Conservation (phyloP, 2,888 invertebrate species). For the Aradus depressus region DNA sequence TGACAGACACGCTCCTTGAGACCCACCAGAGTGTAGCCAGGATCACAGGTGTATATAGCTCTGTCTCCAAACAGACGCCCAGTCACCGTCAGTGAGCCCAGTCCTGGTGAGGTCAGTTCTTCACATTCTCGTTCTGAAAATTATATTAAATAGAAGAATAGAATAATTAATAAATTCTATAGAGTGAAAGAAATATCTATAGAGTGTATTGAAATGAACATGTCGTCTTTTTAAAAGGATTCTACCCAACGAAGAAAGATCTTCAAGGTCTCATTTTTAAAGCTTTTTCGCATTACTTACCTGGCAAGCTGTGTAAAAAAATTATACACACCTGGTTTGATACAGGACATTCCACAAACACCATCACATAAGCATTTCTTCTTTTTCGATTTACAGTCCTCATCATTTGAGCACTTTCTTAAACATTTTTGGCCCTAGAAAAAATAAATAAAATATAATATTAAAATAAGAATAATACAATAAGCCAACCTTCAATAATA, state of each 20-base stretch:
- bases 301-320: no score
- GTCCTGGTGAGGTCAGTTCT: constrained; percentile 60
- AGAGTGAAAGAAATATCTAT: neutral
- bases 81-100: constrained; percentile 63
- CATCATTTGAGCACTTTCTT: constrained; percentile 83
- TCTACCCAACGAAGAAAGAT: no score
- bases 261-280: no score
- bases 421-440: constrained; percentile 73
- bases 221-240: no score
- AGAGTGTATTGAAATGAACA: no score
- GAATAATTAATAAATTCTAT: neutral
- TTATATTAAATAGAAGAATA: constrained; percentile 31
- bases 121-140: constrained; percentile 76
- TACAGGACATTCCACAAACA: constrained; percentile 92
- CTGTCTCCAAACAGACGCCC: constrained; percentile 73
- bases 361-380: constrained; percentile 96
- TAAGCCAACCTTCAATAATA: no score
- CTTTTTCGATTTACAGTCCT: constrained; percentile 92
- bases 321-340: constrained; percentile 86
- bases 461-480: no score
- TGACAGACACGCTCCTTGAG: constrained; percentile 77
- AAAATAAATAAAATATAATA: neutral
- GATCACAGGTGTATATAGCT: constrained; percentile 75
- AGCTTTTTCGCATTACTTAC: no score
- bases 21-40: constrained; percentile 80